Evolutionary conservation across 2,888 invertebrate genomes (phyloP).

Genomic region (Acholoe squamosa): DNA sequence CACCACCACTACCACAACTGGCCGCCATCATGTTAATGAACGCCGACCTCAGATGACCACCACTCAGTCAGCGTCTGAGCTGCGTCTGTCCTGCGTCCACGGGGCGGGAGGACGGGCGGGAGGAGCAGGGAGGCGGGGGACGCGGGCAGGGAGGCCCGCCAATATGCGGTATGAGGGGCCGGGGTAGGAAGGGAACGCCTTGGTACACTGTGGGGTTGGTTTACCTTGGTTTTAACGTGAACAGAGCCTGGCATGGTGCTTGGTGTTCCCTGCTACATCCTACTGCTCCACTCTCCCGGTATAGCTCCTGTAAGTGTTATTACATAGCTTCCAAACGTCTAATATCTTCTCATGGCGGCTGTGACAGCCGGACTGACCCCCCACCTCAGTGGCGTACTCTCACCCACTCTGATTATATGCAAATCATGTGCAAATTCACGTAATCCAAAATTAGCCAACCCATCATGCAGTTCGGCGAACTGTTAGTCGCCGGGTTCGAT

Average conservation of each 20-base stretch:
- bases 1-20: no score
- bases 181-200: neutral
- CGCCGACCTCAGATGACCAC: neutral
- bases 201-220: no score
- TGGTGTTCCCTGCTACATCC: no score
- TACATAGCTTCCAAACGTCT: no score
- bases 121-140: neutral
- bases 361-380: constrained; percentile 53
- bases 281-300: no score
- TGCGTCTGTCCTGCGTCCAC: neutral
- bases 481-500: constrained; percentile 51
- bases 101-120: neutral
- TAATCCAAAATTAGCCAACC: constrained; percentile 76
- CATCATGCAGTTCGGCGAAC: constrained; percentile 69
- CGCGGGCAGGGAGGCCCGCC: neutral
- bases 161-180: neutral
- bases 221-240: no score
- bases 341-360: neutral
- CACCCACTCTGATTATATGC: constrained; percentile 65
- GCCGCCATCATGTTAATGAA: neutral
- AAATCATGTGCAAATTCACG: constrained; percentile 70
- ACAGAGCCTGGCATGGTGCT: no score
- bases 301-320: no score
- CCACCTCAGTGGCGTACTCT: neutral
- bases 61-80: neutral